Conservation (phyloP, 2,888 invertebrate genomes). For the Acanthopleura granulata region DNA sequence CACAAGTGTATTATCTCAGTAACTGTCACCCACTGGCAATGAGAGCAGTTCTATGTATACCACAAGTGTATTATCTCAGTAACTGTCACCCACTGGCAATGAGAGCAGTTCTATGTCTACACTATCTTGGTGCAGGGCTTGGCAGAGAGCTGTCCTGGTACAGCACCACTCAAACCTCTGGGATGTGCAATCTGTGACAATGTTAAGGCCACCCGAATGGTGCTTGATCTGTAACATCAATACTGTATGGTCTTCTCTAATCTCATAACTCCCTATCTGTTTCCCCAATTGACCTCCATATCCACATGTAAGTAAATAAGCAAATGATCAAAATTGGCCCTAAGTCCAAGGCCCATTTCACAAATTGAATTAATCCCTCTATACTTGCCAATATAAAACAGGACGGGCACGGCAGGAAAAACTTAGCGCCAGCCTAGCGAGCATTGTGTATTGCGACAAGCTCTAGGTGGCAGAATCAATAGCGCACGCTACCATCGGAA, state of each 20-base stretch:
- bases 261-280: slow-evolving; percentile 4
- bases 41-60: no score
- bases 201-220: not conserved
- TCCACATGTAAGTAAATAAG: slow-evolving; percentile 15
- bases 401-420: not conserved
- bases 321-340: slow-evolving; percentile 15
- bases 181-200: not conserved
- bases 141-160: no score
- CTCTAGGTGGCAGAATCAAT: slow-evolving; percentile 15
- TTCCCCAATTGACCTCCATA: not conserved
- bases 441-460: slow-evolving; percentile 7
- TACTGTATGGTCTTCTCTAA: not conserved
- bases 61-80: no score
- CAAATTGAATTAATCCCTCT: slow-evolving; percentile 17
- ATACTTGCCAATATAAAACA: slow-evolving; percentile 1
- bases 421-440: not conserved
- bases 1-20: no score
- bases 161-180: no score
- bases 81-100: no score
- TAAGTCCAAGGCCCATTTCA: slow-evolving; percentile 12
- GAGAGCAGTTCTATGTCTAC: no score
- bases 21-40: no score
- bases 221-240: slow-evolving; percentile 2
- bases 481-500: not conserved
- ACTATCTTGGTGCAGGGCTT: no score